These are phyloP conservation scores for Chaunax sp. DNA, from an alignment of 2,797 vertebrate species.

Conservation along the genomic window DNA sequence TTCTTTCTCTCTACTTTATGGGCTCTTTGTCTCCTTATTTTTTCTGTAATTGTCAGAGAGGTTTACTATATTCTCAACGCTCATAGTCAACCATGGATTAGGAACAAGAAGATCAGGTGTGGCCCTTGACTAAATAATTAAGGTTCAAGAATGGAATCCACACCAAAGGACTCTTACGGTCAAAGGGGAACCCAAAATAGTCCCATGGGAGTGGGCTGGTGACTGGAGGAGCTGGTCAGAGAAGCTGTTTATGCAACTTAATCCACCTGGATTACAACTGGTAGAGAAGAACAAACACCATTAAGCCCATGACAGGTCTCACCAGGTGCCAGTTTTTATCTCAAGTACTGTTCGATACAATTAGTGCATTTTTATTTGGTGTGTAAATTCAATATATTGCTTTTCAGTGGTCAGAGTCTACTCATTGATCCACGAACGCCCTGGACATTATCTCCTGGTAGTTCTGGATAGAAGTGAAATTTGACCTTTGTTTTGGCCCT, in stretches of 20 bases:
- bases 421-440: slow-evolving; percentile 13
- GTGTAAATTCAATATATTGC: no score
- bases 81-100: slow-evolving; percentile 31
- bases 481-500: slow-evolving; percentile 4
- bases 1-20: slow-evolving; percentile 1
- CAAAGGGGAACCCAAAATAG: slow-evolving; percentile 57
- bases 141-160: slow-evolving; percentile 73
- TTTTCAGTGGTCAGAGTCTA: no score
- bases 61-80: not conserved
- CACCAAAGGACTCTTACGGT: slow-evolving; percentile 68
- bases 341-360: not conserved
- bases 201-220: slow-evolving; percentile 46
- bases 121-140: slow-evolving; percentile 70
- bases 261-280: slow-evolving; percentile 40
- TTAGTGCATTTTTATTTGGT: no score
- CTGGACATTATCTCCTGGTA: slow-evolving; percentile 5
- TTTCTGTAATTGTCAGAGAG: slow-evolving; percentile 1
- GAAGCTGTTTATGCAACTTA: slow-evolving; percentile 54
- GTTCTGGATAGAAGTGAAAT: slow-evolving; percentile 20
- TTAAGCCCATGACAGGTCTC: slow-evolving; percentile 20
- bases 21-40: slow-evolving; percentile 7
- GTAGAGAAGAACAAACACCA: slow-evolving; percentile 30
- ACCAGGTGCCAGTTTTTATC: slow-evolving; percentile 25
- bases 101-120: slow-evolving; percentile 67
- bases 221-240: slow-evolving; percentile 37